phyloP scores from a whole-genome alignment of 2,888 invertebrate genomes.

The Drosophila macrothrix region DNA sequence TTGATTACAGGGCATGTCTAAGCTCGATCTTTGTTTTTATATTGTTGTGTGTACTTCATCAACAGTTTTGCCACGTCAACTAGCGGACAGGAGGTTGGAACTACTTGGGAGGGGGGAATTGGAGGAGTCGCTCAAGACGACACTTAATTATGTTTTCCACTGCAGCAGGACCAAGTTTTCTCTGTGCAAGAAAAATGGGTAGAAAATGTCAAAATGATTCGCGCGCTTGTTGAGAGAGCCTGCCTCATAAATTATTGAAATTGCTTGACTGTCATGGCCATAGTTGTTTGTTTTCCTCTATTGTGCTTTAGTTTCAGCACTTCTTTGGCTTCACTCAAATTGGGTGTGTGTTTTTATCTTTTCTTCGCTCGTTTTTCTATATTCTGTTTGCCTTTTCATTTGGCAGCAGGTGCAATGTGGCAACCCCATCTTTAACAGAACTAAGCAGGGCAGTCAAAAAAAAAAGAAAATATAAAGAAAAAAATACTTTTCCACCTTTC shows the following conservation, averaged over 20 bases:
- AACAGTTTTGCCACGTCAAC: slow-evolving; percentile 71
- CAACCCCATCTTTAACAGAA: slow-evolving; percentile 61
- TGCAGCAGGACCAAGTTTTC: slow-evolving; percentile 43
- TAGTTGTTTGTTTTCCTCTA: slow-evolving; percentile 43
- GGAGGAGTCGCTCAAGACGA: slow-evolving; percentile 61
- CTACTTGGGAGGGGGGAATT: not conserved
- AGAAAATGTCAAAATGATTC: slow-evolving; percentile 74
- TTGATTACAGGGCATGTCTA: slow-evolving; percentile 1
- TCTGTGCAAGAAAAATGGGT: slow-evolving; percentile 65
- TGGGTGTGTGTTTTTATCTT: slow-evolving; percentile 3
- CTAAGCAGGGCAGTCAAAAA: slow-evolving; percentile 41
- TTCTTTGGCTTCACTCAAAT: slow-evolving; percentile 13
- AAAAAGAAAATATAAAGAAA: slow-evolving; percentile 31
- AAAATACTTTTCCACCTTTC: slow-evolving; percentile 71
- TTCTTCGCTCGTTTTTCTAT: not conserved
- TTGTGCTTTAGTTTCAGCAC: slow-evolving; percentile 32
- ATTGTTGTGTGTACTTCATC: slow-evolving; percentile 41
- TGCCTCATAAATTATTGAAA: slow-evolving; percentile 76
- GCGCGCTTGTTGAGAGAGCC: slow-evolving; percentile 36
- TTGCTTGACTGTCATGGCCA: slow-evolving; percentile 72
- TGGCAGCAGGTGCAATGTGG: slow-evolving; percentile 70
- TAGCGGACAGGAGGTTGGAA: slow-evolving; percentile 12
- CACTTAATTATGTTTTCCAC: slow-evolving; percentile 73
- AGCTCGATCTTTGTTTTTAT: not conserved
- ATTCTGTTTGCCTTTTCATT: slow-evolving; percentile 66